Base-by-base conservation (phyloP, 1,140 invertebrate genomes). In the Musca domestica region DNA sequence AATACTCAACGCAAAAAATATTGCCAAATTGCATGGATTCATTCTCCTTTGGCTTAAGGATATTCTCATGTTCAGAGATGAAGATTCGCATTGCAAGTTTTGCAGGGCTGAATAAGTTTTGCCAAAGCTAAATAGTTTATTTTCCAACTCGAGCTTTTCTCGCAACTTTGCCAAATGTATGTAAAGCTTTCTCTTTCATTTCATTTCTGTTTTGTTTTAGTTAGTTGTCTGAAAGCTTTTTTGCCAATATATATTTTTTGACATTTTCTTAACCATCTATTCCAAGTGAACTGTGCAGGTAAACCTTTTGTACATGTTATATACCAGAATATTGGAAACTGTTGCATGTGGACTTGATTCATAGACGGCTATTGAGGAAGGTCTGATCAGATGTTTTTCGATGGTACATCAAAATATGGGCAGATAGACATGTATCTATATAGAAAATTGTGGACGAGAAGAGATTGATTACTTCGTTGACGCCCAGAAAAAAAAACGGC, bases 1-100 rank as follows among this genome's bases (percentile, higher is more conserved):
- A 68, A 64, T 63, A 51, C 23, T 66, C 64, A 49, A 66, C 19
- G 49, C 30, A 27, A 63, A 61, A 63, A 63, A 30, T 49, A 66
- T 51, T 52, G 64, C 47, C 34, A 41, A 41, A 41, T 41, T 41
- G 10, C 34, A 41, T 41, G 34, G 34, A 41, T 30, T 30, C 9
- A 58, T 61, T 61, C 56, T 61, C 56, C 56, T 61, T 61, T 41
- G 34, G 5, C 12, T 41, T 41, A 41, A 41, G 34, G 34, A 41
- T 41, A 41, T 41, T 41, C 34, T 41, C 34, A 41, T 41, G 4
- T 7, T 41, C 10, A 12, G 34, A 7, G n/a, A n/a, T n/a, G 2
- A 5, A 41, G 27, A 61, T 17, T 61, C 34, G 25, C n/a, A 58
- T 30, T 58, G 27, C 2, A 17, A 7, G 54, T 58, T 27, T 51